phyloP scores from a whole-genome alignment of 1,140 invertebrate species.

The Drosophila navojoa region DNA sequence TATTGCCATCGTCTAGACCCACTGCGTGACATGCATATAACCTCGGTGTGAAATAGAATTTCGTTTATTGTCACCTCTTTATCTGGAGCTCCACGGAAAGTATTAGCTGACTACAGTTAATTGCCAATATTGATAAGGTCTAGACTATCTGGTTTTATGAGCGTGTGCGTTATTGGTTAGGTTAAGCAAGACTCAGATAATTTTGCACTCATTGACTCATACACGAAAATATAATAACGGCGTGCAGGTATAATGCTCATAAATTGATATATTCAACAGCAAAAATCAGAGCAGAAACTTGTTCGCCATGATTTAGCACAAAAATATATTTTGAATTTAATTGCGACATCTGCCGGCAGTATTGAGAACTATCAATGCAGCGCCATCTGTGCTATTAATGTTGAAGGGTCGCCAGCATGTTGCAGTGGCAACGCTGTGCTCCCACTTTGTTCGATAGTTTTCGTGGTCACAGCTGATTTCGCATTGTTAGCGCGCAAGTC shows the following conservation, averaged over 20 bases:
- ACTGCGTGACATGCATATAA: background rate
- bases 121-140: constrained; percentile 19
- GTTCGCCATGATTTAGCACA: background rate
- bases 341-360: background rate
- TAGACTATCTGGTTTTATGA: constrained; percentile 2
- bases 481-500: background rate
- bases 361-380: background rate
- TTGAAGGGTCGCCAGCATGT: background rate
- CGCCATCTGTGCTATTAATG: constrained; percentile 18
- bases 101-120: constrained; percentile 2
- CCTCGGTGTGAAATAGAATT: background rate
- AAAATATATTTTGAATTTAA: background rate
- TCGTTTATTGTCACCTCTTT: background rate
- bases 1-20: background rate
- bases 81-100: background rate
- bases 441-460: constrained; percentile 4
- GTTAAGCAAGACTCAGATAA: background rate
- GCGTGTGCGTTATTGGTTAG: background rate
- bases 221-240: background rate
- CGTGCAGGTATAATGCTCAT: no score
- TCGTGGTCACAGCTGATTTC: constrained; percentile 19
- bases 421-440: constrained; percentile 17
- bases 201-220: background rate
- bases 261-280: no score
- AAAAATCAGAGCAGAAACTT: background rate